Conservation (phyloP, 2,797 vertebrate genomes). For the Crax fasciolata region DNA sequence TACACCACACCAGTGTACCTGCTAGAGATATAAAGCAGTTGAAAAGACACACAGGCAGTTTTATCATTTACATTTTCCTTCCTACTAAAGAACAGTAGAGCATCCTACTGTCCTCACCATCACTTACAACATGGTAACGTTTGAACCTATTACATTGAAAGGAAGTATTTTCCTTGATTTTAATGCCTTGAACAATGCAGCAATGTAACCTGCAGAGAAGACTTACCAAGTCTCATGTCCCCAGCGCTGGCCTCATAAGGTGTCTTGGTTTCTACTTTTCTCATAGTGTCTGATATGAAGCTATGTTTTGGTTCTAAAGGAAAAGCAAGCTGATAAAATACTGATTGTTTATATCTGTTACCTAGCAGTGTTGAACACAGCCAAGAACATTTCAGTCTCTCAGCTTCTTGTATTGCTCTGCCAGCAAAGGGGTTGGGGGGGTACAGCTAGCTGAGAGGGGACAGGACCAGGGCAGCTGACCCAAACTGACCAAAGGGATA, state of each 20-base stretch:
- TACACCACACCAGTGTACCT: neutral
- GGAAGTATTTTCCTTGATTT: neutral
- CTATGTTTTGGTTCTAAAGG: too few relatives aligned
- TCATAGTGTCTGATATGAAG: too few relatives aligned
- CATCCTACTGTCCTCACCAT: neutral
- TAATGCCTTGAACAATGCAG: neutral
- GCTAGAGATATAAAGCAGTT: neutral
- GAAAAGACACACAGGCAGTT: neutral
- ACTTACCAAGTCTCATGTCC: neutral
- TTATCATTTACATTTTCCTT: neutral
- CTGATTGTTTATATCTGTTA: too few relatives aligned
- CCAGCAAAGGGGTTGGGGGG: too few relatives aligned
- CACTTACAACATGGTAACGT: neutral
- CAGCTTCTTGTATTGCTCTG: too few relatives aligned
- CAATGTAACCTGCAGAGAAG: neutral
- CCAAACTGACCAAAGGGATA: too few relatives aligned
- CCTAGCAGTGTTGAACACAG: too few relatives aligned
- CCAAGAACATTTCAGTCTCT: too few relatives aligned
- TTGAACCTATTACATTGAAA: neutral
- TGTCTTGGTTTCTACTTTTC: too few relatives aligned
- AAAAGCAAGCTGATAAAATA: too few relatives aligned
- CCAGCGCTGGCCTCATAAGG: accelerated
- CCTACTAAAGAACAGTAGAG: neutral
- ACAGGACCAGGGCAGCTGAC: too few relatives aligned
- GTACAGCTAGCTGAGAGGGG: too few relatives aligned